Percentiles rank a stretch among this genome's conserved stretches.
Evolutionary conservation across 2,113 vertebrate species (phyloP).

Genomic region (Trichechus manatus): DNA sequence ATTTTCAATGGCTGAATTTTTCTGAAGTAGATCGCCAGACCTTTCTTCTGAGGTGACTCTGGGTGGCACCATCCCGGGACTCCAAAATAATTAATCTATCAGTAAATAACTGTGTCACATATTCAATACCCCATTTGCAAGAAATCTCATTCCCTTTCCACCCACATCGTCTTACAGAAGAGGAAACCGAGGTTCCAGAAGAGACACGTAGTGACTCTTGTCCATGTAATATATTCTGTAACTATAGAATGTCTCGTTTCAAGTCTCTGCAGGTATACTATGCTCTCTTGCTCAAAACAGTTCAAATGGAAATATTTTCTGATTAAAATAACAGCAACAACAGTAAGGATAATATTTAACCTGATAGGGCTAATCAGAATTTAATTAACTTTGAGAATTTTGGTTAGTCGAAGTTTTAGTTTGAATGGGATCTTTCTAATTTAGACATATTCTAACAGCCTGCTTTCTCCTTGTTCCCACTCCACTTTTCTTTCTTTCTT

Average conservation of each 20-base stretch:
- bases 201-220: background rate
- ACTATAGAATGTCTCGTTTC: background rate
- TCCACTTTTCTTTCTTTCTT: background rate
- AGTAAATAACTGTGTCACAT: background rate
- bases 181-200: background rate
- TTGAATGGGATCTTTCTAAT: background rate
- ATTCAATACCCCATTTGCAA: background rate
- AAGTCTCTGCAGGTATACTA: background rate
- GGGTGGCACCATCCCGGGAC: background rate
- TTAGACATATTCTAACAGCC: background rate
- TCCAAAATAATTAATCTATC: background rate
- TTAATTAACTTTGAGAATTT: background rate
- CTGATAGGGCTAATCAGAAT: background rate
- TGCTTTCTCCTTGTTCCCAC: background rate
- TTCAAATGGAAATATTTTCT: conserved; percentile 37
- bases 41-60: background rate
- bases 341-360: background rate
- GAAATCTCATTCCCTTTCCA: background rate
- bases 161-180: background rate
- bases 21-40: background rate
- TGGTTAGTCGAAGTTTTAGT: background rate
- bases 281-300: background rate
- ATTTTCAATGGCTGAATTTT: background rate
- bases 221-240: background rate
- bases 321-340: background rate